These are phyloP conservation scores for Cossypha polioptera DNA, from an alignment of 2,797 vertebrate species.

Conservation along the genomic window DNA sequence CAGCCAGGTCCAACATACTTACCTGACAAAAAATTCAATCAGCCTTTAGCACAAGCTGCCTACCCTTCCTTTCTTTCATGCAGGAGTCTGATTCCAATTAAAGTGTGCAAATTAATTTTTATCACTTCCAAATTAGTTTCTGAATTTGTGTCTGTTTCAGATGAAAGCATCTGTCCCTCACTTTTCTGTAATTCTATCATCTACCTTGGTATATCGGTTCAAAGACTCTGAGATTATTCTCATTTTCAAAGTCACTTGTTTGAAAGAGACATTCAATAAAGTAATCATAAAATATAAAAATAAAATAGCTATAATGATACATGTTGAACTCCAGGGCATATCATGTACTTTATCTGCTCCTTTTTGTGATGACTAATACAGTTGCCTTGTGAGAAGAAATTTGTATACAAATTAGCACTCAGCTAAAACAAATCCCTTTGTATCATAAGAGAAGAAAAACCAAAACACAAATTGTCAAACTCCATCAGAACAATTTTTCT, in stretches of 20 bases:
- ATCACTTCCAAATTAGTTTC: constrained; percentile 84
- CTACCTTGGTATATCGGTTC: constrained; percentile 38
- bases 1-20: constrained; percentile 83
- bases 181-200: constrained; percentile 66
- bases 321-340: neutral
- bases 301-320: neutral
- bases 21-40: constrained; percentile 94
- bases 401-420: constrained; percentile 21
- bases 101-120: constrained; percentile 86
- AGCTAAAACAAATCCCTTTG: neutral
- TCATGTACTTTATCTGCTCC: neutral
- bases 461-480: neutral
- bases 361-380: constrained; percentile 32
- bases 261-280: constrained; percentile 43
- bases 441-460: neutral
- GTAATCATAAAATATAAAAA: constrained; percentile 34
- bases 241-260: constrained; percentile 37
- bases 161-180: constrained; percentile 73
- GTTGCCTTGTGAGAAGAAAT: constrained; percentile 3
- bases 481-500: neutral
- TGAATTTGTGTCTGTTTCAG: constrained; percentile 78
- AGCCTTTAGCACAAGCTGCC: constrained; percentile 72
- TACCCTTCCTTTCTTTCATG: constrained; percentile 62
- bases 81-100: constrained; percentile 84
- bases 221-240: constrained; percentile 51